Conservation (phyloP, 2,113 vertebrate species). For the Lophius piscatorius region DNA sequence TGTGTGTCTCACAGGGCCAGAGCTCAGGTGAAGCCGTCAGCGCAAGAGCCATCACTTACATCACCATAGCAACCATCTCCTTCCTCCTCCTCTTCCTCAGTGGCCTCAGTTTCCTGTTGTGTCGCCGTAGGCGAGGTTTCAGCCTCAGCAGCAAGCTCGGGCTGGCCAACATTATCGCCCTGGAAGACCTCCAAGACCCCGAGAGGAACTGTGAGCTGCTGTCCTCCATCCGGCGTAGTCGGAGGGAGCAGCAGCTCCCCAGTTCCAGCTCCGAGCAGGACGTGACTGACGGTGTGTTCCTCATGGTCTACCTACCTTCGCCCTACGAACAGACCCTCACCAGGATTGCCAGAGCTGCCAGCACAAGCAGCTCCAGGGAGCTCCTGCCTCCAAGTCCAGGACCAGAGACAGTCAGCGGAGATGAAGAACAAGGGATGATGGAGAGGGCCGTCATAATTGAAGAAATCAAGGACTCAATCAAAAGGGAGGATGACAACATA, state of each 20-base stretch:
- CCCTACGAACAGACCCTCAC: constrained; percentile 88
- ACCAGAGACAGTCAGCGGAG: constrained; percentile 6
- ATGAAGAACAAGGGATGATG: constrained; percentile 6
- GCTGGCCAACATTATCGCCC: constrained; percentile 81
- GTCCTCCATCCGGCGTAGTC: constrained; percentile 57
- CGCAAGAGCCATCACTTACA: constrained; percentile 26
- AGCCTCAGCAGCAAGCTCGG: constrained; percentile 44
- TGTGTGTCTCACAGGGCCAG: constrained; percentile 38
- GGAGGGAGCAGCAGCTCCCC: constrained; percentile 37
- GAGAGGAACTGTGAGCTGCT: constrained; percentile 73
- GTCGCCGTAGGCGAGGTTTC: constrained; percentile 65
- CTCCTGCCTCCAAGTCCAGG: constrained; percentile 50
- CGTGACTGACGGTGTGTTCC: constrained; percentile 68
- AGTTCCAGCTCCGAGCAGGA: constrained; percentile 66
- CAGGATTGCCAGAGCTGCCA: constrained; percentile 75
- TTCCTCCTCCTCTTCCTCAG: constrained; percentile 59
- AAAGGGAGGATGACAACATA: background rate
- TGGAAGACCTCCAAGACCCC: constrained; percentile 75
- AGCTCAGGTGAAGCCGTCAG: constrained; percentile 48
- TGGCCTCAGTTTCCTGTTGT: constrained; percentile 41
- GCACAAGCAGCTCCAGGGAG: constrained; percentile 67
- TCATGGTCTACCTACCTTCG: constrained; percentile 80
- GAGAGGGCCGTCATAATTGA: background rate
- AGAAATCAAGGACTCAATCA: constrained; percentile 30
- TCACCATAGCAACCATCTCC: constrained; percentile 53